These are phyloP conservation scores for Cydia amplana DNA, from an alignment of 1,140 invertebrate species.

Conservation along the genomic window DNA sequence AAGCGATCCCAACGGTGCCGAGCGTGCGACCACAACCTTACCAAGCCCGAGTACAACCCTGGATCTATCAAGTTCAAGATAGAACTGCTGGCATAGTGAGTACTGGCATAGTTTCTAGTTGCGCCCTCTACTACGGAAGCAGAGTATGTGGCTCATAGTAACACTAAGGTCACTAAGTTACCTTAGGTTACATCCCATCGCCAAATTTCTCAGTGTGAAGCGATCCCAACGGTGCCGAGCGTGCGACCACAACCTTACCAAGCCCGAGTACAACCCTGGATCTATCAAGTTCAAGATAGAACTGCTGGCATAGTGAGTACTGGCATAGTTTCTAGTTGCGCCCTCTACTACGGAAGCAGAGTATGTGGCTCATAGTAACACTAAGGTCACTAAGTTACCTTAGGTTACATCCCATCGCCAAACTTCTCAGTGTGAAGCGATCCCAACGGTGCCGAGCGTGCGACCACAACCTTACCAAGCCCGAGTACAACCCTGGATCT, in stretches of 20 bases:
- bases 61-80: slow-evolving; percentile 98
- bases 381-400: too few relatives aligned
- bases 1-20: slow-evolving; percentile 93
- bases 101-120: slow-evolving; percentile 38
- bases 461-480: slow-evolving; percentile 97
- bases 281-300: slow-evolving; percentile 99
- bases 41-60: slow-evolving; percentile 96
- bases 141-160: too few relatives aligned
- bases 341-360: too few relatives aligned
- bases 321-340: background rate
- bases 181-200: slow-evolving; percentile 93
- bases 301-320: slow-evolving; percentile 90
- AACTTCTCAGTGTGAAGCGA: slow-evolving; percentile 92
- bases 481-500: slow-evolving; percentile 95
- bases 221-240: slow-evolving; percentile 90
- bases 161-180: too few relatives aligned
- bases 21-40: slow-evolving; percentile 96
- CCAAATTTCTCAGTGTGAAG: slow-evolving; percentile 93
- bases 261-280: slow-evolving; percentile 95
- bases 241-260: slow-evolving; percentile 98
- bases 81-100: slow-evolving; percentile 93
- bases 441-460: slow-evolving; percentile 92
- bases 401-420: slow-evolving; percentile 93
- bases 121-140: too few relatives aligned
- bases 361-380: too few relatives aligned